phyloP scores from a whole-genome alignment of 2,113 vertebrate species.

The Laterallus jamaicensis region DNA sequence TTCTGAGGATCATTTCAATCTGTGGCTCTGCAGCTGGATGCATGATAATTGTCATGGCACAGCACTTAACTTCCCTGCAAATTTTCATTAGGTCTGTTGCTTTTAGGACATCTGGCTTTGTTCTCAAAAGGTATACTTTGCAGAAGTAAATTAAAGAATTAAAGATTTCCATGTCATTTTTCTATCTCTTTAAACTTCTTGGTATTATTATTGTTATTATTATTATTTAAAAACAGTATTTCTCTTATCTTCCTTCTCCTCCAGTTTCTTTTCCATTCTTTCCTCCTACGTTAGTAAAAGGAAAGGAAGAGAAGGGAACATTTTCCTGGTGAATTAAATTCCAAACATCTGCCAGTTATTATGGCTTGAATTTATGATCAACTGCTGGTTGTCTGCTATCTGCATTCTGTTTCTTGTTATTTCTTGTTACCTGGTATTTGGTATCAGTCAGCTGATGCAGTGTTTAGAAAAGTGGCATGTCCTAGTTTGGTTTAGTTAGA shows the following conservation, averaged over 20 bases:
- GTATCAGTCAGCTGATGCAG: neutral
- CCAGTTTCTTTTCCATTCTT: neutral
- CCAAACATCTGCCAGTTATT: neutral
- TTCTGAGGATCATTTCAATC: neutral
- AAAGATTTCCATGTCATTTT: neutral
- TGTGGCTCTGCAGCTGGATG: neutral
- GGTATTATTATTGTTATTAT: neutral
- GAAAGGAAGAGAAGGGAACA: neutral
- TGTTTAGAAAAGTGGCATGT: neutral
- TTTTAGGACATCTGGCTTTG: neutral
- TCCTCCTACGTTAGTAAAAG: neutral
- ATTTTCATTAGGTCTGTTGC: neutral
- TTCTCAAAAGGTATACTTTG: neutral
- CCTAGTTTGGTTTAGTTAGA: neutral
- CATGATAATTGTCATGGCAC: neutral
- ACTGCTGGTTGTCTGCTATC: neutral
- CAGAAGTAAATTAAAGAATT: neutral
- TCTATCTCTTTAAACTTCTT: neutral
- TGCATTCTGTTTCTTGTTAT: neutral
- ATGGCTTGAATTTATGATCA: neutral
- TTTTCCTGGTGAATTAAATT: neutral
- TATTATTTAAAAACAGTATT: neutral
- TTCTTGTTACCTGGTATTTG: neutral
- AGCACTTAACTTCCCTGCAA: neutral
- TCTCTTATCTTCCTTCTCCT: neutral